Conservation (phyloP, 2,797 vertebrate species). For the Syngnathus rostellatus region DNA sequence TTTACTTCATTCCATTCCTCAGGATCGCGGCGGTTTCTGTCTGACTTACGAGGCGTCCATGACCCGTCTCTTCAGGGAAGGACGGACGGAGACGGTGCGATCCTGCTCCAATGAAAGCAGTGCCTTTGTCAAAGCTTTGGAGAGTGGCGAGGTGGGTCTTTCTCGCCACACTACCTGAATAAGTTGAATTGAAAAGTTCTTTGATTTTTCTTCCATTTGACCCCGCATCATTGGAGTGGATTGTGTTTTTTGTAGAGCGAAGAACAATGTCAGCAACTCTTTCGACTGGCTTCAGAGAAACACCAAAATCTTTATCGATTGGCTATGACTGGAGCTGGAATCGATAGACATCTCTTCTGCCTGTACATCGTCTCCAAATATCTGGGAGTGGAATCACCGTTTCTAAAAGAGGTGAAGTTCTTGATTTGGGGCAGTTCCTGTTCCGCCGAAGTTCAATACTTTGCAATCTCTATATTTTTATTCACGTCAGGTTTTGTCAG, state of each 20-base stretch:
- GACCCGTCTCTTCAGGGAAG: constrained; percentile 84
- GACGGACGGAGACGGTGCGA: constrained; percentile 81
- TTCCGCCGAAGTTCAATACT: too few relatives aligned
- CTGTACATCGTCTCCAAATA: constrained; percentile 82
- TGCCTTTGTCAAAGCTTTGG: constrained; percentile 73
- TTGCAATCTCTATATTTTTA: too few relatives aligned
- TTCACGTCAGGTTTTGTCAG: constrained; percentile 69
- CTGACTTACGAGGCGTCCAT: constrained; percentile 83
- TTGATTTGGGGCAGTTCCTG: neutral
- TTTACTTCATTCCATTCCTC: neutral
- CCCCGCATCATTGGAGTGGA: too few relatives aligned
- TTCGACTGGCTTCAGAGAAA: constrained; percentile 70
- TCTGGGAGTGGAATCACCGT: constrained; percentile 75
- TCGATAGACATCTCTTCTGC: constrained; percentile 85
- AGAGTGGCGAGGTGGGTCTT: constrained; percentile 53
- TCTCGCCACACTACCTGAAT: neutral
- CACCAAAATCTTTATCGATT: constrained; percentile 81
- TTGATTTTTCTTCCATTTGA: neutral
- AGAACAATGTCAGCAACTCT: constrained; percentile 59
- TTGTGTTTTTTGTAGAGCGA: constrained; percentile 31
- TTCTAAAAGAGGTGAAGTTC: constrained; percentile 71
- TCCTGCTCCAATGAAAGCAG: constrained; percentile 78
- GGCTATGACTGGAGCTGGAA: constrained; percentile 80
- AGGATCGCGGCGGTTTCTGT: constrained; percentile 80
- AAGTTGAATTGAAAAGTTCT: neutral